Evolutionary conservation across 2,797 vertebrate genomes (phyloP).

Genomic region (Toxotes lorentzi): DNA sequence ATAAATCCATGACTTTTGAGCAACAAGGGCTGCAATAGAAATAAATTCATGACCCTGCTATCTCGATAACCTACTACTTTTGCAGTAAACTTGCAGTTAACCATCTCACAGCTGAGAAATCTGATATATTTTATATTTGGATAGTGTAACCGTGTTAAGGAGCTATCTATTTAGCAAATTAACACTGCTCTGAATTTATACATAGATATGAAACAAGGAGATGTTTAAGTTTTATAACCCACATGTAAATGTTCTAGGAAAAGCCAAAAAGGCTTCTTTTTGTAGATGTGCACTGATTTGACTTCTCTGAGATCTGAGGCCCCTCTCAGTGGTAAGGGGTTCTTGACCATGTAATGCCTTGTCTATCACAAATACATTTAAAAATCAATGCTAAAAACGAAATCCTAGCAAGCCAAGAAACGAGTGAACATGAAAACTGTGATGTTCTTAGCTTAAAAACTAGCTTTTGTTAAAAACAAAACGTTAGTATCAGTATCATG

Average conservation of each 20-base stretch:
- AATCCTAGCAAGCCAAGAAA: constrained; percentile 1
- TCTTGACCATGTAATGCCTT: background rate
- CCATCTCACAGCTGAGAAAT: no score
- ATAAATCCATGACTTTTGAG: background rate
- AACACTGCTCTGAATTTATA: no score
- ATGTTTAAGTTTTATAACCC: background rate
- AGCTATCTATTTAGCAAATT: no score
- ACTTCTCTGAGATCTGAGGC: background rate
- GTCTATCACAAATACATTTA: no score
- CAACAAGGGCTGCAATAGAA: background rate
- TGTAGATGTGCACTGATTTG: no score
- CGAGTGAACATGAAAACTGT: background rate
- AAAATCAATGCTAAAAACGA: background rate
- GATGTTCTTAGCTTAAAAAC: background rate
- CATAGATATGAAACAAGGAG: no score
- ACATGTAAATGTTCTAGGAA: background rate
- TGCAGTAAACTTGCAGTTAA: background rate
- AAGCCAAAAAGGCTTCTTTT: background rate
- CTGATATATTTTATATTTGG: no score
- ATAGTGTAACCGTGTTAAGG: no score
- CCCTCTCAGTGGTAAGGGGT: background rate
- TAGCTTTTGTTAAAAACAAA: background rate
- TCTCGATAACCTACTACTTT: background rate
- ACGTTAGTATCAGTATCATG: background rate
- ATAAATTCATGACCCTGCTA: background rate